A percentile compares a stretch with the other conserved stretches of the same genome.
Conservation (phyloP, 2,888 invertebrate genomes). For the Drosophila robusta region DNA sequence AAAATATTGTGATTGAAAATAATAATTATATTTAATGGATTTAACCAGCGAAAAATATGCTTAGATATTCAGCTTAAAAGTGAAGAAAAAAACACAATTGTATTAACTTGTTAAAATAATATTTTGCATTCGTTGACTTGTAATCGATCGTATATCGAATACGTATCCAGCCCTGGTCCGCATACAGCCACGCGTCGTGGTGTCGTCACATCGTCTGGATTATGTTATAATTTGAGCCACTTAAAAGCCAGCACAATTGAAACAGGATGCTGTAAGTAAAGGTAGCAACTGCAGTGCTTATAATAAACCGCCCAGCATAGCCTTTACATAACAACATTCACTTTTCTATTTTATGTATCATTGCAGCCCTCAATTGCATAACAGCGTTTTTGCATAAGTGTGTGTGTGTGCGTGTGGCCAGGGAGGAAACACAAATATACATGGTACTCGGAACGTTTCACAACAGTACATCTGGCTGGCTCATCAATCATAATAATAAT, state of each 20-base stretch:
- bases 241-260: conserved; percentile 47
- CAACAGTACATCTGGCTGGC: conserved; percentile 21
- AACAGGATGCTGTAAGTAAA: conserved; percentile 71
- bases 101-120: neutral
- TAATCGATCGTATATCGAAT: conserved; percentile 46
- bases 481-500: conserved; percentile 24
- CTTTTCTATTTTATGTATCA: conserved; percentile 34
- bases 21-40: neutral
- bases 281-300: conserved; percentile 9
- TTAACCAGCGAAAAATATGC: neutral
- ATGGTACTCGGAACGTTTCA: conserved; percentile 44
- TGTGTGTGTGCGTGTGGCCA: conserved; percentile 70
- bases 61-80: neutral
- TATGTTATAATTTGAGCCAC: conserved; percentile 69
- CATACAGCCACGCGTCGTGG: conserved; percentile 72
- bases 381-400: conserved; percentile 75
- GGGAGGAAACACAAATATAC: conserved; percentile 67
- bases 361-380: conserved; percentile 82
- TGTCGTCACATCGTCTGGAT: conserved; percentile 79
- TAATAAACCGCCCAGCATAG: neutral
- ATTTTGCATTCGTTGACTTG: neutral
- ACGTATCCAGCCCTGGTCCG: conserved; percentile 51
- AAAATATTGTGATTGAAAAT: conserved; percentile 2
- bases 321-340: neutral
- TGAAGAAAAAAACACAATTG: neutral